These are phyloP conservation scores for Chloromyia formosa DNA, from an alignment of 2,888 invertebrate genomes.

Conservation along the genomic window DNA sequence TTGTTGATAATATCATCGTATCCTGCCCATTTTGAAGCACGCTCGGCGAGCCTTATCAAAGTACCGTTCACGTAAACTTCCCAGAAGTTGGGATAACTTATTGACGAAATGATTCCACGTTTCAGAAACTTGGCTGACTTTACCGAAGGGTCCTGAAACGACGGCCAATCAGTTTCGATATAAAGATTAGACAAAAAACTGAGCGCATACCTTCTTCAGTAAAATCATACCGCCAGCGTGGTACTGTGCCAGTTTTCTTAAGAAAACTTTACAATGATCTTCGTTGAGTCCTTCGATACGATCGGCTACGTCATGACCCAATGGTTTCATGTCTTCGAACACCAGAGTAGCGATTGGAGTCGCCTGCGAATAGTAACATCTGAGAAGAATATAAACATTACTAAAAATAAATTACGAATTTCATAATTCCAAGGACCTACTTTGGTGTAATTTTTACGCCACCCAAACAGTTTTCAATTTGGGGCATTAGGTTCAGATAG, in stretches of 20 bases:
- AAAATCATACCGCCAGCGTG: constrained; percentile 68
- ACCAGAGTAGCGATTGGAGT: constrained; percentile 61
- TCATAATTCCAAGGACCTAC: no score
- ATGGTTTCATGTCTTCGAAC: constrained; percentile 64
- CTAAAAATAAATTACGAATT: background rate
- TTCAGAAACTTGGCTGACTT: background rate
- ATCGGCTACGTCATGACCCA: constrained; percentile 67
- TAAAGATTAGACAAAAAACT: no score
- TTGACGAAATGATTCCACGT: background rate
- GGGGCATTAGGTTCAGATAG: constrained; percentile 63
- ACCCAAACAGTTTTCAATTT: constrained; percentile 63
- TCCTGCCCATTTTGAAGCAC: constrained; percentile 55
- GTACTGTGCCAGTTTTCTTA: constrained; percentile 67
- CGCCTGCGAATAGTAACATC: constrained; percentile 59
- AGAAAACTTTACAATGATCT: constrained; percentile 65
- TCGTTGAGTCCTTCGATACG: constrained; percentile 68
- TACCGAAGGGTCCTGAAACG: background rate
- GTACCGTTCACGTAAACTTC: no score
- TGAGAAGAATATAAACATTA: constrained; percentile 44
- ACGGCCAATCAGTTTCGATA: no score
- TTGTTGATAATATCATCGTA: constrained; percentile 58
- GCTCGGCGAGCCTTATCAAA: constrained; percentile 55
- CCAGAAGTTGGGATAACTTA: background rate
- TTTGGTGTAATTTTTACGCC: constrained; percentile 59
- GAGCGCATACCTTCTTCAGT: constrained; percentile 67